Evolutionary conservation across 1,140 invertebrate species (phyloP).

Genomic region (Pogonomyrmex californicus): DNA sequence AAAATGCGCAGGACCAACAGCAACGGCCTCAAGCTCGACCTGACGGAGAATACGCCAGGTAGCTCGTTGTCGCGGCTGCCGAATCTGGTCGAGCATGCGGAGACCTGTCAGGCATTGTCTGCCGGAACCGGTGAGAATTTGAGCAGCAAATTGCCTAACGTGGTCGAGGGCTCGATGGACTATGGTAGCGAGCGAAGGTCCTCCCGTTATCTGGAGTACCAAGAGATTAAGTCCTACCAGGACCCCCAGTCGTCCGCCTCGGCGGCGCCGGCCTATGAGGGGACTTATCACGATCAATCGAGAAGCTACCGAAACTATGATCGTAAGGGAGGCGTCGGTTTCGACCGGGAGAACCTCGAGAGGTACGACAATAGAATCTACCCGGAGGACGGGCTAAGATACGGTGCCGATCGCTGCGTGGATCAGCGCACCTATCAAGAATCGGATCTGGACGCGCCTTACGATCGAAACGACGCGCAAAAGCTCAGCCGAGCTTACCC

Average conservation of each 20-base stretch:
- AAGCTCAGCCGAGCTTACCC: constrained; percentile 77
- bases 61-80: constrained; percentile 83
- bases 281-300: constrained; percentile 72
- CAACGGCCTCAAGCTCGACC: constrained; percentile 85
- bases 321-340: constrained; percentile 73
- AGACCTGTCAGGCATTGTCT: constrained; percentile 76
- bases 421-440: constrained; percentile 82
- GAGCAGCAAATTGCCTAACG: constrained; percentile 86
- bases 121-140: constrained; percentile 84
- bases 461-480: constrained; percentile 81
- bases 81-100: constrained; percentile 85
- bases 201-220: constrained; percentile 85
- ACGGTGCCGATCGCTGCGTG: constrained; percentile 74
- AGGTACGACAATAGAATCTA: constrained; percentile 84
- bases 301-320: constrained; percentile 77
- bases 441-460: constrained; percentile 84
- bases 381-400: constrained; percentile 81
- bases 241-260: constrained; percentile 71
- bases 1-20: constrained; percentile 85
- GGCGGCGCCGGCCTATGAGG: constrained; percentile 68
- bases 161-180: constrained; percentile 88
- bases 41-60: constrained; percentile 86
- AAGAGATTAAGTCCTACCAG: constrained; percentile 78
- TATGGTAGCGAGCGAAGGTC: constrained; percentile 88
- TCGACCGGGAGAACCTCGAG: constrained; percentile 80